Base-by-base conservation (phyloP, 2,797 vertebrate genomes). In the Leptoclinus maculatus region DNA sequence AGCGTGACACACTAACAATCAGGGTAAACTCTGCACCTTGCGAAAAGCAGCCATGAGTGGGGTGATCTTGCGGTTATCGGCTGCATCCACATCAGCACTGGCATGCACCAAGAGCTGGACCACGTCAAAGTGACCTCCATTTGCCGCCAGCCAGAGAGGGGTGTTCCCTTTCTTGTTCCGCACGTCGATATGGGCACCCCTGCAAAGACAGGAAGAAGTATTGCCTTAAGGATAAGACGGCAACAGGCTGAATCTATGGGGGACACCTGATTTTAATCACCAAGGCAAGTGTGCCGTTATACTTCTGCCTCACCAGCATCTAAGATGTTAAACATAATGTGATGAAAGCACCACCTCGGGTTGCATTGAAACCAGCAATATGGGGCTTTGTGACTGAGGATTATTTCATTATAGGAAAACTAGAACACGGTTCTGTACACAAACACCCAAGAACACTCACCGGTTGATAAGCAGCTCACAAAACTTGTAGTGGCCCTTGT, bases 401-500 rank as follows among this genome's bases (percentile, higher is more conserved):
- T 60, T 2, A 41, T 23, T 0, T 38, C 0, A 45, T 11, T 3
- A 14, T 29, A 17, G 41, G 10, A 41, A 68, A 65, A 53, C 14
- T 8, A 25, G 3, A 63, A 29, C 1, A 25, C 8, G n/a, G 21
- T 32, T 73, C 38, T 38, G 9, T 13, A 41, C 11, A 49, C 23
- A 38, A 56, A 25, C 5, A 51, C 1, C 2, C 1, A 4, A 21
- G 0, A 51, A 7, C 14, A 29, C 74, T 73, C 71, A 98, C 98
- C 98, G 95, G 90, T 97, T 98, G 89, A 99, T 99, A 75, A 99
- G 96, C 59, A 99, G 97, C 94, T 99, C 98, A 93, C 98, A 99
- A 89, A 99, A 99, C 93, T 99, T 99, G 94, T 99, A 99, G 94
- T 99, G 98, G 83, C 98, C 98, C 94, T 99, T 99, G 94, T 99